Conservation (phyloP, 2,797 vertebrate species). For the Phrynocephalus vlangalii region DNA sequence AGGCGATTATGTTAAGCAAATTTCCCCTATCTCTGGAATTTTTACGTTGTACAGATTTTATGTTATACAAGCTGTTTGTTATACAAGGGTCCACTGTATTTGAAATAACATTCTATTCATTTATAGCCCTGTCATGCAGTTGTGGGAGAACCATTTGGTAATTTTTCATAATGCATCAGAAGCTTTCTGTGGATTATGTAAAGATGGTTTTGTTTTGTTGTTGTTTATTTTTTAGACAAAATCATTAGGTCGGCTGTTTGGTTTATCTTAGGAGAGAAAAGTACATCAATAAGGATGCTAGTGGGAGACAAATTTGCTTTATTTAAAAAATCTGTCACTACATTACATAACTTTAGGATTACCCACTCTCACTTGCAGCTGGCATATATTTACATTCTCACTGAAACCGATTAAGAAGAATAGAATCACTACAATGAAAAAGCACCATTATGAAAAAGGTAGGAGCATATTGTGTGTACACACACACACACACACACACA, state of each 20-base stretch:
- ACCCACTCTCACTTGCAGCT: background rate
- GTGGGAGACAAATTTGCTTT: background rate
- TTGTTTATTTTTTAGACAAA: constrained; percentile 31
- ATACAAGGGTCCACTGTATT: too few relatives aligned
- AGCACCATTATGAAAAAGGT: background rate
- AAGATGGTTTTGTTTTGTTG: constrained; percentile 21
- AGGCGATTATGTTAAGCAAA: too few relatives aligned
- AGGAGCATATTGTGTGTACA: background rate
- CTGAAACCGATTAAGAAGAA: background rate
- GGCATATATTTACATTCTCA: background rate
- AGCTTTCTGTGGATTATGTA: constrained; percentile 38
- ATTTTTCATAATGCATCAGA: constrained; percentile 46
- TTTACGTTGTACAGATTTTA: too few relatives aligned
- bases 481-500: background rate
- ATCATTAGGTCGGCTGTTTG: constrained; percentile 45
- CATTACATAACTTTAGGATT: background rate
- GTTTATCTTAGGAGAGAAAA: constrained; percentile 25
- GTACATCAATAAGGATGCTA: background rate
- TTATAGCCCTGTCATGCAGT: constrained; percentile 46
- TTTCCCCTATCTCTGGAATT: too few relatives aligned
- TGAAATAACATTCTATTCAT: constrained; percentile 54
- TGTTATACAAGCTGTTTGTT: too few relatives aligned
- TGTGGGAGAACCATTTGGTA: constrained; percentile 53
- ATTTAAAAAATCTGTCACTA: constrained; percentile 14
- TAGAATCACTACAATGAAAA: background rate